Percentiles rank a stretch among this genome's conserved stretches.
Evolutionary conservation across 2,888 invertebrate genomes (phyloP).

Genomic region (Bombylius discolor): DNA sequence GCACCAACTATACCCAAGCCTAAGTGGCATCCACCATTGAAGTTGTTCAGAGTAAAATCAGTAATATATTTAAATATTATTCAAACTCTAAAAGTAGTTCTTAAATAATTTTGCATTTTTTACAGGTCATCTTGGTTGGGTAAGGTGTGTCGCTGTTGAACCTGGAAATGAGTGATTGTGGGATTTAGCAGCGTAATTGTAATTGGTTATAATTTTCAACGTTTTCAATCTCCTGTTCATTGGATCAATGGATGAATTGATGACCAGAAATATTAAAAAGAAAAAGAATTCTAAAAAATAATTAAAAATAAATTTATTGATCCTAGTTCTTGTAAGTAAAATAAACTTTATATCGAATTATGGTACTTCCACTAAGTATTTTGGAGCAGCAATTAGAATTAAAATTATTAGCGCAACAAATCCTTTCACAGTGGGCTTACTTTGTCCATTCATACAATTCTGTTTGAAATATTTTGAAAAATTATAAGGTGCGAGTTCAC

Average conservation of each 20-base stretch:
- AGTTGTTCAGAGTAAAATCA: constrained; percentile 88
- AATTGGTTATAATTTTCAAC: constrained; percentile 97
- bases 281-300: constrained; percentile 59
- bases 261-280: constrained; percentile 90
- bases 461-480: no score
- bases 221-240: constrained; percentile 88
- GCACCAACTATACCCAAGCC: constrained; percentile 91
- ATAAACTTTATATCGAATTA: no score
- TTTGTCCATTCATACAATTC: no score
- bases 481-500: no score
- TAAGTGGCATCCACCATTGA: constrained; percentile 99
- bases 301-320: no score
- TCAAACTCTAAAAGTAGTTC: no score
- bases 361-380: no score
- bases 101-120: neutral
- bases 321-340: no score
- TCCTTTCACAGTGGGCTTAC: no score
- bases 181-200: constrained; percentile 97
- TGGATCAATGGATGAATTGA: constrained; percentile 99
- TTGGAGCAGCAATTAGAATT: no score
- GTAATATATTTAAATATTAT: constrained; percentile 17
- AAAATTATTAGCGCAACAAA: no score
- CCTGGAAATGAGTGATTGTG: constrained; percentile 95
- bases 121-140: constrained; percentile 77
- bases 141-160: constrained; percentile 91